A percentile compares a stretch with the other conserved stretches of the same genome.
These are phyloP conservation scores for Stegostoma tigrinum DNA, from an alignment of 2,113 vertebrate species.

Conservation along the genomic window DNA sequence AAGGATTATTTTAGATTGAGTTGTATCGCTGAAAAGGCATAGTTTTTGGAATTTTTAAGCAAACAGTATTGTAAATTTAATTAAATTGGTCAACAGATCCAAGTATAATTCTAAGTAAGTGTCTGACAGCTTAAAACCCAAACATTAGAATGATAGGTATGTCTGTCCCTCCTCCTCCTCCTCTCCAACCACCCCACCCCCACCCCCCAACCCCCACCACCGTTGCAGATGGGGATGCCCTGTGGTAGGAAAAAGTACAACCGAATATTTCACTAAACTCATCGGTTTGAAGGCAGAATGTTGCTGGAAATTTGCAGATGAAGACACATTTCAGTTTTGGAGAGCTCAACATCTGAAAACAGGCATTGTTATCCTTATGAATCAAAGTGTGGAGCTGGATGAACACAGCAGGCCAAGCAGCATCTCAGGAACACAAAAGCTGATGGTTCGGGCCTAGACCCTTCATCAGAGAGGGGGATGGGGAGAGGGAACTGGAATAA, in stretches of 20 bases:
- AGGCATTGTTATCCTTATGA: no score
- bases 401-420: no score
- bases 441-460: no score
- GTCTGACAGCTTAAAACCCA: neutral
- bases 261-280: no score
- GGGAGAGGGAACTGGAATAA: no score
- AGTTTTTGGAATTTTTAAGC: neutral
- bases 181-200: no score
- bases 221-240: neutral
- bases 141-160: neutral
- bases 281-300: neutral
- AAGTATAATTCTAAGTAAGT: neutral
- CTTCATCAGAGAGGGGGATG: no score
- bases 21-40: neutral
- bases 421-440: no score
- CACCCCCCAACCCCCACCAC: neutral
- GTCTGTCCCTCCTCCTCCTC: no score
- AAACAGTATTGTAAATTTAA: neutral
- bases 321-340: neutral
- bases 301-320: neutral
- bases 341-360: neutral
- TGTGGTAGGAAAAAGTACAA: neutral
- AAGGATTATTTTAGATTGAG: neutral
- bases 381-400: no score
- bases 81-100: neutral